Percentiles rank a stretch among this genome's conserved stretches.
Conservation (phyloP, 2,113 vertebrate species). For the Glaucomys volans region DNA sequence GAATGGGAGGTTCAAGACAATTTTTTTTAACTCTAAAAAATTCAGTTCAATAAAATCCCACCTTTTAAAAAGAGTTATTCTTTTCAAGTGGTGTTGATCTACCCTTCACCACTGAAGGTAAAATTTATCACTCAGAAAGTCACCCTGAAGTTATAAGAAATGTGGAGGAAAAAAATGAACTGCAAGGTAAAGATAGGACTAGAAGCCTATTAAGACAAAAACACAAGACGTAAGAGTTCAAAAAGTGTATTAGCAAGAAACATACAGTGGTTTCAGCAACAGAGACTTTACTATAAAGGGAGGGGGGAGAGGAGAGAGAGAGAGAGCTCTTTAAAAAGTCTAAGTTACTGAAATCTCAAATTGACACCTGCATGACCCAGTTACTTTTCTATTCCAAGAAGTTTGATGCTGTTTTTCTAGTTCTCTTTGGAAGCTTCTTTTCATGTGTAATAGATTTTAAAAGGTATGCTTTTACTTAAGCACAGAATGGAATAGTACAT, state of each 20-base stretch:
- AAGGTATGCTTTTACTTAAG: slow-evolving; percentile 45
- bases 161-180: neutral
- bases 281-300: neutral
- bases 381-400: slow-evolving; percentile 52
- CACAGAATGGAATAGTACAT: neutral
- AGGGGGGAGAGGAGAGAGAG: neutral
- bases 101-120: slow-evolving; percentile 25
- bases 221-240: neutral
- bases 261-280: neutral
- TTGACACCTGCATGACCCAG: slow-evolving; percentile 46
- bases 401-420: neutral
- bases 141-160: slow-evolving; percentile 42
- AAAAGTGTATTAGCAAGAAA: slow-evolving; percentile 2
- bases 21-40: neutral
- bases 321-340: neutral
- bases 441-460: slow-evolving; percentile 36
- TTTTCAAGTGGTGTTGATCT: slow-evolving; percentile 47
- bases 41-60: slow-evolving; percentile 7
- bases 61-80: slow-evolving; percentile 64
- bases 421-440: slow-evolving; percentile 56
- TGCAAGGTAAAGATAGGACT: neutral
- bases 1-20: neutral
- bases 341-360: slow-evolving; percentile 57
- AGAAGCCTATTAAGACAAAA: neutral
- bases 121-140: slow-evolving; percentile 51